Evolutionary conservation across 2,113 vertebrate genomes (phyloP).

Genomic region (Calonectris borealis): DNA sequence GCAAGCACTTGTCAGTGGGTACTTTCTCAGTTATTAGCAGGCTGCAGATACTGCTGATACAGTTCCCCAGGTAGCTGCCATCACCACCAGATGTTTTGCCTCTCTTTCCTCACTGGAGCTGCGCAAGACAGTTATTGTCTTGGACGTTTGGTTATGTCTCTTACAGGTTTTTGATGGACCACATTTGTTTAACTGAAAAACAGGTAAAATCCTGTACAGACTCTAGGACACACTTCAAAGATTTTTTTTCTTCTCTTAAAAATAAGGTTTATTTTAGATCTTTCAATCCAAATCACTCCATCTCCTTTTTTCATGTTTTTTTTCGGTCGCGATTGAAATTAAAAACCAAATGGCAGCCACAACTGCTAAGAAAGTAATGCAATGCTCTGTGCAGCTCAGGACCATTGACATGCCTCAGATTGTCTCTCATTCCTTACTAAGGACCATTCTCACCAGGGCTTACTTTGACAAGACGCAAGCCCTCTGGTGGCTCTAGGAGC

Average conservation of each 20-base stretch:
- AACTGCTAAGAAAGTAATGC: not conserved
- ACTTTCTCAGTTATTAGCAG: not conserved
- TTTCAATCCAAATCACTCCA: not conserved
- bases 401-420: not conserved
- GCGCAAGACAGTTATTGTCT: not conserved
- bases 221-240: not conserved
- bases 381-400: not conserved
- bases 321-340: not conserved
- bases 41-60: not conserved
- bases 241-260: not conserved
- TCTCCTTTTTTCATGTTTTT: accelerated
- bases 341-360: not conserved
- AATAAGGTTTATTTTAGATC: not conserved
- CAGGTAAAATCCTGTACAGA: not conserved
- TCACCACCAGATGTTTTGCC: not conserved
- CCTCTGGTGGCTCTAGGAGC: not conserved
- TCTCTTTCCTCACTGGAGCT: not conserved
- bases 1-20: not conserved
- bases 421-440: not conserved
- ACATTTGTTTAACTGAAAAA: not conserved
- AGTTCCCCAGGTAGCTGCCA: not conserved
- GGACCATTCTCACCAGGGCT: not conserved
- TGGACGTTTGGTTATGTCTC: not conserved
- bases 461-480: not conserved
- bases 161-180: not conserved